phyloP scores from a whole-genome alignment of 2,797 vertebrate genomes.

The Clamator glandarius region DNA sequence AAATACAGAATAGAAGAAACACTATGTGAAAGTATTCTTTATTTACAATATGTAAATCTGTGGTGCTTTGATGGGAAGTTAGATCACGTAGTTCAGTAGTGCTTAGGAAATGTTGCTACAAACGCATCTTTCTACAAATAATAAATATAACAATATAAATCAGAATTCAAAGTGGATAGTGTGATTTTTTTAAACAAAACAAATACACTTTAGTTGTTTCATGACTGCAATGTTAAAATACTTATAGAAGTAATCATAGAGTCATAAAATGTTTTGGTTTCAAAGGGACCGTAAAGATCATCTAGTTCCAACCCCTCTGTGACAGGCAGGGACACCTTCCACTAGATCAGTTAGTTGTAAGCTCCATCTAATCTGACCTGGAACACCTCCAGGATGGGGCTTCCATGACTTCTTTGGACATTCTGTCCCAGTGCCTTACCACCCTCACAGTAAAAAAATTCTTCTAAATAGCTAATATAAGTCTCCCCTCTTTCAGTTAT shows the following conservation, averaged over 20 bases:
- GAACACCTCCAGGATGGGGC: no score
- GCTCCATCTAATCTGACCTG: no score
- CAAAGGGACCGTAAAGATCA: no score
- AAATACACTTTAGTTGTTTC: not conserved
- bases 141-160: not conserved
- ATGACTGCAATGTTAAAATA: not conserved
- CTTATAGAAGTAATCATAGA: not conserved
- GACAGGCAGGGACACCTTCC: no score
- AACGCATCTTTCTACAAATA: not conserved
- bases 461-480: no score
- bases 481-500: no score
- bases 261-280: no score
- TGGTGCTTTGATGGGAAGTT: not conserved
- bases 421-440: no score
- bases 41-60: not conserved
- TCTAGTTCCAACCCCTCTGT: no score
- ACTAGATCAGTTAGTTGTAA: no score
- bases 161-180: not conserved
- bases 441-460: no score
- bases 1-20: not conserved
- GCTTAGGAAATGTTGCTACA: not conserved
- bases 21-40: not conserved
- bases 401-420: no score
- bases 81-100: not conserved
- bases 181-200: not conserved